These are phyloP conservation scores for Gambusia holbrooki DNA, from an alignment of 2,113 vertebrate genomes.

Conservation along the genomic window DNA sequence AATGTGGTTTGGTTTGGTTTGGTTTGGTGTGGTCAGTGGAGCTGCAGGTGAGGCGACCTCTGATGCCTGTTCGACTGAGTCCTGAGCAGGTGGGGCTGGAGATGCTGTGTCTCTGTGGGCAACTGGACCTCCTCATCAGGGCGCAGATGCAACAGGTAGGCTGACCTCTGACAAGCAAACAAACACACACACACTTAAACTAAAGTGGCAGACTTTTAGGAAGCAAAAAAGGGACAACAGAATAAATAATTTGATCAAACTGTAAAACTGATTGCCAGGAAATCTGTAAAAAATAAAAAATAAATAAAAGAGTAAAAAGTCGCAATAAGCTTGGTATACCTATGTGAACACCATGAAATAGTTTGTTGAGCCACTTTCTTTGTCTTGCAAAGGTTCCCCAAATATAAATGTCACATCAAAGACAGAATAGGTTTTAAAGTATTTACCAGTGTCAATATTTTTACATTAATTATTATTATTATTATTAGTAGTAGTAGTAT, in stretches of 20 bases:
- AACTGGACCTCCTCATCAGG: slow-evolving; percentile 84
- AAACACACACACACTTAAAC: too few species aligned
- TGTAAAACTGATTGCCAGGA: not conserved
- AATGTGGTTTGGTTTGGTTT: slow-evolving; percentile 17
- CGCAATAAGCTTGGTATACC: too few species aligned
- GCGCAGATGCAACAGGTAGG: slow-evolving; percentile 82
- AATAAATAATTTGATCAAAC: not conserved
- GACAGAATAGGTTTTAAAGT: not conserved
- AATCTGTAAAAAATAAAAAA: too few species aligned
- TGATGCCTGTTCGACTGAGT: slow-evolving; percentile 80
- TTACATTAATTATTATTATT: too few species aligned
- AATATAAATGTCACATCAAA: not conserved
- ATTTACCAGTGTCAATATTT: too few species aligned
- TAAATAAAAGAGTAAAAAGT: too few species aligned
- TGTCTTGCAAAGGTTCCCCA: not conserved
- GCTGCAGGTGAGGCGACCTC: slow-evolving; percentile 80
- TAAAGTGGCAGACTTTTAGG: not conserved
- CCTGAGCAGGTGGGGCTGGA: slow-evolving; percentile 83
- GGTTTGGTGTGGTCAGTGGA: slow-evolving; percentile 68
- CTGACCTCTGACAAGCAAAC: not conserved
- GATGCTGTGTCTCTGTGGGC: slow-evolving; percentile 83
- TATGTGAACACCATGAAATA: not conserved
- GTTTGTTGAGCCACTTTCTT: not conserved
- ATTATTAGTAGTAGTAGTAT: too few species aligned
- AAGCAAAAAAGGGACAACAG: too few species aligned